These are phyloP conservation scores for Lepidocyrtoides sp. DNA, from an alignment of 2,888 invertebrate species.

Conservation along the genomic window DNA sequence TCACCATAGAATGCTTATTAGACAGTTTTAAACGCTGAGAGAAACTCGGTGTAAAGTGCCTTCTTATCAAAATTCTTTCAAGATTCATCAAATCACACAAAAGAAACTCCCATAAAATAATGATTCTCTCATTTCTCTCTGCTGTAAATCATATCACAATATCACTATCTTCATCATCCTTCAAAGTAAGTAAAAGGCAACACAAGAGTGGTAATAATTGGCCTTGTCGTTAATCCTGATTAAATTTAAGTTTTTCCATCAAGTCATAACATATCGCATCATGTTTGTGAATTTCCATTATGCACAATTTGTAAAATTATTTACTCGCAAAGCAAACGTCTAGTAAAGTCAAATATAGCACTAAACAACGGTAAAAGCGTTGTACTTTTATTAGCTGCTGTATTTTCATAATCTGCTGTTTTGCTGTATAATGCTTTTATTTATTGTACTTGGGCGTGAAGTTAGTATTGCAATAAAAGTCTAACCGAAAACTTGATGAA, in stretches of 20 bases:
- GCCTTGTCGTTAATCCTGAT: too few species aligned
- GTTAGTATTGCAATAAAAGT: conserved; percentile 60
- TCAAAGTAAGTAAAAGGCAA: too few species aligned
- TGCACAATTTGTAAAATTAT: neutral
- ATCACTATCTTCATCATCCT: too few species aligned
- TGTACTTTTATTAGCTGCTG: conserved; percentile 11
- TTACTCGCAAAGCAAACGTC: neutral
- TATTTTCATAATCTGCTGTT: neutral
- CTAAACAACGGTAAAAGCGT: neutral
- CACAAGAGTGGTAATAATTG: too few species aligned
- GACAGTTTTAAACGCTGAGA: neutral
- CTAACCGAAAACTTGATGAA: conserved; percentile 16
- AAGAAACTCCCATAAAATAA: too few species aligned
- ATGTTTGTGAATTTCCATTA: neutral
- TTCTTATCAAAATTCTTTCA: too few species aligned
- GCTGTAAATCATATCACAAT: too few species aligned
- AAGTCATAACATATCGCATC: neutral
- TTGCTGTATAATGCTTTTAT: neutral
- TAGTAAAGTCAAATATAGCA: neutral
- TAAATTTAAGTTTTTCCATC: neutral
- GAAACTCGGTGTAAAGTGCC: neutral
- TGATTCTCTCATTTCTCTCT: too few species aligned
- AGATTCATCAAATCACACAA: too few species aligned
- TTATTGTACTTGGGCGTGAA: conserved; percentile 34
- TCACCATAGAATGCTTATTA: neutral